Evolutionary conservation across 1,140 invertebrate genomes (phyloP).

Genomic region (Rhagoletis zephyria): DNA sequence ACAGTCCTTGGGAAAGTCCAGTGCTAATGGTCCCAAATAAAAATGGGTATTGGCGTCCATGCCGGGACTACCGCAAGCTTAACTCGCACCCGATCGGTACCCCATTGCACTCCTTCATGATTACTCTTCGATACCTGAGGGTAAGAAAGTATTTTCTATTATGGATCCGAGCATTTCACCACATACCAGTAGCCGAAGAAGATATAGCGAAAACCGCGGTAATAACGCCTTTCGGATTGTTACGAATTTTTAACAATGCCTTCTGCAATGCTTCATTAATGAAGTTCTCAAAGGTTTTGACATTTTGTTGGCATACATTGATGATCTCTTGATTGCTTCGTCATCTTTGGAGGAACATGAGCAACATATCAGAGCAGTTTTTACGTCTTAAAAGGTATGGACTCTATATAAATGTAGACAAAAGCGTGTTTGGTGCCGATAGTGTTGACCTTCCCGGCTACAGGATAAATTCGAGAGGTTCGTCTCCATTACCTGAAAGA

Average conservation of each 20-base stretch:
- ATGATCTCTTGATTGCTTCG: constrained; percentile 73
- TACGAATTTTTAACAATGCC: constrained; percentile 67
- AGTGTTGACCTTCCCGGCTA: constrained; percentile 61
- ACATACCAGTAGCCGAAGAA: constrained; percentile 65
- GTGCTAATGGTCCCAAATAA: constrained; percentile 73
- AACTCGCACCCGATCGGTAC: constrained; percentile 61
- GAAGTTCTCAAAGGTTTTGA: constrained; percentile 68
- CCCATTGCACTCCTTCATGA: constrained; percentile 70
- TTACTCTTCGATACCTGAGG: constrained; percentile 64
- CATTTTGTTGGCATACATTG: constrained; percentile 73
- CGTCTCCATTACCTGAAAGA: background rate
- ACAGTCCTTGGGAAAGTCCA: constrained; percentile 64
- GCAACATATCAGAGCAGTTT: too few species aligned
- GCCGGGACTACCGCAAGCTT: constrained; percentile 52
- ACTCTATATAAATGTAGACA: too few species aligned
- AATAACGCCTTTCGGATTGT: constrained; percentile 68
- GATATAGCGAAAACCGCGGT: constrained; percentile 72
- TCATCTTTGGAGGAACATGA: too few species aligned
- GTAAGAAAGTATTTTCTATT: constrained; percentile 71
- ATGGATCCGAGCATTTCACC: constrained; percentile 75
- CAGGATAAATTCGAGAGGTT: background rate
- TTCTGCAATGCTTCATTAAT: constrained; percentile 75
- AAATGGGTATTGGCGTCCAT: constrained; percentile 71
- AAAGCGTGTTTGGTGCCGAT: too few species aligned
- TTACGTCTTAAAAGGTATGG: too few species aligned